phyloP scores from a whole-genome alignment of 2,113 vertebrate species.

The Octodon degus region DNA sequence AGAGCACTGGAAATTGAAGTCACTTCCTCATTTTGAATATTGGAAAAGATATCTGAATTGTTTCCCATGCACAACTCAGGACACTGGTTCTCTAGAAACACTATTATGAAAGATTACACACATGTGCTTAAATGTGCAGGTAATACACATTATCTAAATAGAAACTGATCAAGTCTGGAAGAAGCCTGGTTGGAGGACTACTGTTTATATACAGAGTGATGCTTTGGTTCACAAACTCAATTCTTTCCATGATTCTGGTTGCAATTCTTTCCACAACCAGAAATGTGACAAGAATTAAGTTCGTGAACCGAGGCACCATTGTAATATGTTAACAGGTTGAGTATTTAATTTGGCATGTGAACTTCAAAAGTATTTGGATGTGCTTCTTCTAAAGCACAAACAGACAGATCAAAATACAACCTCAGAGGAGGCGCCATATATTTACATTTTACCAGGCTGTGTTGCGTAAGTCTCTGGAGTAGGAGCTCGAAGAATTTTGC shows the following conservation, averaged over 20 bases:
- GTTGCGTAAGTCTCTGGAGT: background rate
- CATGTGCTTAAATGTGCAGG: background rate
- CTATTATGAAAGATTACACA: background rate
- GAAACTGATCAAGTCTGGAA: background rate
- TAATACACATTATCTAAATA: background rate
- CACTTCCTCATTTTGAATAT: background rate
- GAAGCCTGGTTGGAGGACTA: background rate
- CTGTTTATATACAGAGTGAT: background rate
- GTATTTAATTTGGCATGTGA: background rate
- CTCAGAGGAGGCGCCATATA: background rate
- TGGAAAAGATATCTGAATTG: background rate
- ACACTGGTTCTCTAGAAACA: rapidly evolving
- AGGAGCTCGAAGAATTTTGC: too few relatives aligned
- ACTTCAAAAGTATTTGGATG: background rate
- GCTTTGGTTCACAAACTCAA: background rate
- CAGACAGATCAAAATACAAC: background rate
- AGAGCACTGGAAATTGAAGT: background rate
- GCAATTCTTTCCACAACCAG: background rate
- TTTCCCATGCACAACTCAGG: background rate
- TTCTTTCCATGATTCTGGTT: background rate
- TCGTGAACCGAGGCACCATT: background rate
- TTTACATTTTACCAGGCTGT: background rate
- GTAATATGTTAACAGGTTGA: background rate
- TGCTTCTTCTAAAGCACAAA: slow-evolving; percentile 1
- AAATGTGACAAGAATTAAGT: too few relatives aligned